phyloP scores from a whole-genome alignment of 2,888 invertebrate genomes.

The Agrochola lychnidis region DNA sequence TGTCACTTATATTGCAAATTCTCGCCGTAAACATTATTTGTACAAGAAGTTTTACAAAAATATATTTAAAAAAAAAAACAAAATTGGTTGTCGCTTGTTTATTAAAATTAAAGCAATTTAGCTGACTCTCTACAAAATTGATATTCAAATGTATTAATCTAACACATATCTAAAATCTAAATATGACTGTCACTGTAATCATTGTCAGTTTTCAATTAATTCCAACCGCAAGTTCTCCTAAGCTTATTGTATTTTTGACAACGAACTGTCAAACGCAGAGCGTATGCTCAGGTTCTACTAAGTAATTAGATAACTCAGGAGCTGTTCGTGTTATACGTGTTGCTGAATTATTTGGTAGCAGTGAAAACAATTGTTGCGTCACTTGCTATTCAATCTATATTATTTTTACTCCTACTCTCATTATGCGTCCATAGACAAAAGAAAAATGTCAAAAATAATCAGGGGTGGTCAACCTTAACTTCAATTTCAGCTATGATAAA shows the following conservation, averaged over 20 bases:
- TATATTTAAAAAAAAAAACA: background rate
- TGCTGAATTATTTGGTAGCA: slow-evolving; percentile 53
- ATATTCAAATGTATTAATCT: background rate
- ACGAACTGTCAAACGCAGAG: slow-evolving; percentile 18
- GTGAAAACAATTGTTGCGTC: slow-evolving; percentile 36
- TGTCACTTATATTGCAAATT: background rate
- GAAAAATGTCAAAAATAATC: background rate
- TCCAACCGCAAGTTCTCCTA: background rate
- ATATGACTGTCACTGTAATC: too few species aligned
- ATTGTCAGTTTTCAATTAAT: slow-evolving; percentile 7
- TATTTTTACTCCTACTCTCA: background rate
- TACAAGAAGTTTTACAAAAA: background rate
- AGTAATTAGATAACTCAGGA: slow-evolving; percentile 49
- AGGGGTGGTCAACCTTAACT: background rate
- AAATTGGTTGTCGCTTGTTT: too few species aligned
- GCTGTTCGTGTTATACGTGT: slow-evolving; percentile 34
- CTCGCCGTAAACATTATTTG: background rate
- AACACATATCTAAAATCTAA: background rate
- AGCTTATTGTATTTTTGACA: slow-evolving; percentile 22
- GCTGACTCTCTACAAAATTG: background rate
- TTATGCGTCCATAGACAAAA: background rate
- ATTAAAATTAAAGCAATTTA: too few species aligned
- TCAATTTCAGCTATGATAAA: background rate
- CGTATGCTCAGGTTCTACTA: slow-evolving; percentile 13
- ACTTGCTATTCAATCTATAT: background rate